These are phyloP conservation scores for Drosophila dunni DNA, from an alignment of 1,140 invertebrate species.

Conservation along the genomic window DNA sequence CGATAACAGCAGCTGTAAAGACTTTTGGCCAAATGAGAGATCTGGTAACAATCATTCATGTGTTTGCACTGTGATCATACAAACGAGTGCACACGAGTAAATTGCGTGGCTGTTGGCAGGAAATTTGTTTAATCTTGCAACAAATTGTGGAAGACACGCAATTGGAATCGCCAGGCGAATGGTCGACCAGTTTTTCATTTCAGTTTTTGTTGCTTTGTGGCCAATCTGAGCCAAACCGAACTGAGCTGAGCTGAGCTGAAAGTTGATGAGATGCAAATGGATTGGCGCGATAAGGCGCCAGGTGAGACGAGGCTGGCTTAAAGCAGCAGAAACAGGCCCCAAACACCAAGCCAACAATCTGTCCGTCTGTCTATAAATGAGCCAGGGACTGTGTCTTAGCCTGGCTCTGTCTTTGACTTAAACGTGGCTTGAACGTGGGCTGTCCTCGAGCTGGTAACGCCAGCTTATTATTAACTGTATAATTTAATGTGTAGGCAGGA, in stretches of 20 bases:
- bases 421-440: constrained; percentile 59
- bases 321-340: constrained; percentile 20
- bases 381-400: not conserved
- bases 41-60: constrained; percentile 25
- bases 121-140: constrained; percentile 81
- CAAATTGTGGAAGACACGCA: constrained; percentile 81
- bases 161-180: constrained; percentile 49
- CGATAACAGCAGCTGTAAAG: not conserved
- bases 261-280: constrained; percentile 81
- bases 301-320: constrained; percentile 29
- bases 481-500: constrained; percentile 81
- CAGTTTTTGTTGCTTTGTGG: not conserved
- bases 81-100: constrained; percentile 43
- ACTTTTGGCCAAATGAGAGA: not conserved
- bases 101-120: constrained; percentile 78
- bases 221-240: constrained; percentile 30
- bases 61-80: constrained; percentile 8
- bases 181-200: constrained; percentile 35
- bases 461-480: constrained; percentile 81
- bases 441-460: constrained; percentile 54
- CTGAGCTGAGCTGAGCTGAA: constrained; percentile 40
- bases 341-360: not conserved
- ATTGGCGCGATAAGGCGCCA: constrained; percentile 71
- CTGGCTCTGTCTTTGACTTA: constrained; percentile 12
- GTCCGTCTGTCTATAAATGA: constrained; percentile 17